Evolutionary conservation across 2,797 vertebrate genomes (phyloP).

Genomic region (Valencia hispanica): DNA sequence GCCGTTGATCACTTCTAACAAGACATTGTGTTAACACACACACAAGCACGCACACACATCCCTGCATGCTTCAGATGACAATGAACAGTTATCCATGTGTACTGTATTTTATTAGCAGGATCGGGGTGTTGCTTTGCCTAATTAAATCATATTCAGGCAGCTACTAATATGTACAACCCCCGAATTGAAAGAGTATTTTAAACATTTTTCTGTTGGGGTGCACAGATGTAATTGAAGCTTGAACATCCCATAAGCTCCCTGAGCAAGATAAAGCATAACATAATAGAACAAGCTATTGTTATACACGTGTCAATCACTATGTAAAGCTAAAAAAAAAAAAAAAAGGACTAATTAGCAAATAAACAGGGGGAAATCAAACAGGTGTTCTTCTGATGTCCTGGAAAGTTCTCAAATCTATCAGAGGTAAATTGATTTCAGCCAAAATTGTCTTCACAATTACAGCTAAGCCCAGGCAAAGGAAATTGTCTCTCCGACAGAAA

Average conservation of each 20-base stretch:
- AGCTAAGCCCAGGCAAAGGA: slow-evolving; percentile 75
- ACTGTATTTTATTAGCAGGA: neutral
- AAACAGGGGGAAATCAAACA: neutral
- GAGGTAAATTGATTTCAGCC: slow-evolving; percentile 71
- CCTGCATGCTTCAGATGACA: neutral
- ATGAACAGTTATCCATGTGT: neutral
- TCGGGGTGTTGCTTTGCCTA: neutral
- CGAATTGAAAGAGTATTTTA: neutral
- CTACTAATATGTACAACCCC: neutral
- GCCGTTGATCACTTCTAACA: neutral
- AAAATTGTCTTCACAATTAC: slow-evolving; percentile 82
- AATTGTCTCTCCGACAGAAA: slow-evolving; percentile 75
- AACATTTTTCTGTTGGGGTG: too few species aligned
- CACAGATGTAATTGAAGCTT: too few species aligned
- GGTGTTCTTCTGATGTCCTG: neutral
- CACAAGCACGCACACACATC: too few species aligned
- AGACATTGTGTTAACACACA: neutral
- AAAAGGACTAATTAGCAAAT: neutral
- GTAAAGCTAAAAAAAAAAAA: too few species aligned
- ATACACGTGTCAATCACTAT: neutral
- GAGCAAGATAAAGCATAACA: neutral
- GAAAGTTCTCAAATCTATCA: neutral
- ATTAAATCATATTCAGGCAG: neutral
- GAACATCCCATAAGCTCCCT: too few species aligned
- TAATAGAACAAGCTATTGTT: neutral